Conservation (phyloP, 2,113 vertebrate species). For the Menura novaehollandiae region DNA sequence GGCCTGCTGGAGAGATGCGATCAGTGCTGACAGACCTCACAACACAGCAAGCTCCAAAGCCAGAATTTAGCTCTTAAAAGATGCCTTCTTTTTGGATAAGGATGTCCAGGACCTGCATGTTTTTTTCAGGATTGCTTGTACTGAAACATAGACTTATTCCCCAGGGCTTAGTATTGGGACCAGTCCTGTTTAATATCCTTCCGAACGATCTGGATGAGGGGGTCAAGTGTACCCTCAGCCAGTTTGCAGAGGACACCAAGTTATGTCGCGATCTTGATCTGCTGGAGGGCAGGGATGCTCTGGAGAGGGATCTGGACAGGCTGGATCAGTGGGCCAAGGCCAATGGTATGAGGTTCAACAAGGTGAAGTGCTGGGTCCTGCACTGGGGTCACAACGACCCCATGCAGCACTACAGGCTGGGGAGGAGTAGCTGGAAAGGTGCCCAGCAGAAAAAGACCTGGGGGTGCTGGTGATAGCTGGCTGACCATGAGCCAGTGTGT, state of each 20-base stretch:
- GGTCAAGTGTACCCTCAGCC: no score
- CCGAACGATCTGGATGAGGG: neutral
- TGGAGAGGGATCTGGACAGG: neutral
- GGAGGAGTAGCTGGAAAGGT: neutral
- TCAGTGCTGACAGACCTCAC: neutral
- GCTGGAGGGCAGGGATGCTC: neutral
- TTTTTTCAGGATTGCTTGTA: neutral
- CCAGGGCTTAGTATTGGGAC: neutral
- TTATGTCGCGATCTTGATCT: neutral
- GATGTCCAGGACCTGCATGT: neutral
- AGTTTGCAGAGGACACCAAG: neutral
- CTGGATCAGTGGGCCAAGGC: neutral
- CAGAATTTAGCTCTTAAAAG: neutral
- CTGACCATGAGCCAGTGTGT: neutral
- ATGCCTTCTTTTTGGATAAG: neutral
- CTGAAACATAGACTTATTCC: neutral
- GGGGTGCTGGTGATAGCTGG: neutral
- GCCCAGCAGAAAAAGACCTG: neutral
- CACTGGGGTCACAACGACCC: neutral
- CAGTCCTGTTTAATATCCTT: neutral
- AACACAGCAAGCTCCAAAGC: neutral
- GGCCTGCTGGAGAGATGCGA: neutral
- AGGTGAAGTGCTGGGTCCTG: neutral
- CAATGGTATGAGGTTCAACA: neutral
- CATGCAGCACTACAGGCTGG: fast-evolving